Base-by-base conservation (phyloP, 2,797 vertebrate species). In the Adrianichthys oophorus region DNA sequence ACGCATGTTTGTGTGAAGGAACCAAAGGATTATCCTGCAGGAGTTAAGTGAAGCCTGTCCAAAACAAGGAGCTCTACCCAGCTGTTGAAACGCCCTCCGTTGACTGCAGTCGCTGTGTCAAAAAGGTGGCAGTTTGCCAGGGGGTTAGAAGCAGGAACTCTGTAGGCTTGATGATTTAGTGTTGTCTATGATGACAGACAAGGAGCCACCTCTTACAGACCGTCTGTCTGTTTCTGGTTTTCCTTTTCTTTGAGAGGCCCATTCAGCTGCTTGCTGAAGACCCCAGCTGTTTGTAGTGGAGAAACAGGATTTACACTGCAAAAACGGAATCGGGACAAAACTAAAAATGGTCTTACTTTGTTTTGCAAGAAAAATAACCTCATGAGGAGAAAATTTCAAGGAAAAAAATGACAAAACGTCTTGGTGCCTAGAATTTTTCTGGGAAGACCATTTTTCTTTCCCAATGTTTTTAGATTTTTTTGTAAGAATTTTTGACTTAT, bases 11-110 rank as follows among this genome's bases (percentile, higher is more conserved):
- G 53, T 70, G 50, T 59, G 62, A 21, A 63, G 70, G 70, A 79
- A 83, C 74, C 56, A 67, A 64, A 71, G 86, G 86, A 91, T 93
- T 93, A 93, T 91, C 89, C 80, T 76, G 78, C 52, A 60, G 78
- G 85, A 90, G 89, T 90, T 92, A 92, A 94, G 91, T 90, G 90
- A 91, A 85, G 82, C 83, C 88, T 90, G 80, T 87, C 89, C 89
- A 85, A 90, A 76, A 63, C 62, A 54, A 56, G 84, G 82, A 68
- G 78, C 85, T 62, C 74, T 72, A 83, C 87, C 74, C 85, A 76
- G 76, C 84, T 72, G 72, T 89, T 90, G 88, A 91, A 92, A 87
- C 42, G 4, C 49, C 62, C 71, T 74, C 75, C 80, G 76, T 74
- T 83, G 82, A 85, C 65, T 82, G 71, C 70, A 78, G 68, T 68